Evolutionary conservation across 2,888 invertebrate species (phyloP).

Genomic region (Seladonia tumulorum): DNA sequence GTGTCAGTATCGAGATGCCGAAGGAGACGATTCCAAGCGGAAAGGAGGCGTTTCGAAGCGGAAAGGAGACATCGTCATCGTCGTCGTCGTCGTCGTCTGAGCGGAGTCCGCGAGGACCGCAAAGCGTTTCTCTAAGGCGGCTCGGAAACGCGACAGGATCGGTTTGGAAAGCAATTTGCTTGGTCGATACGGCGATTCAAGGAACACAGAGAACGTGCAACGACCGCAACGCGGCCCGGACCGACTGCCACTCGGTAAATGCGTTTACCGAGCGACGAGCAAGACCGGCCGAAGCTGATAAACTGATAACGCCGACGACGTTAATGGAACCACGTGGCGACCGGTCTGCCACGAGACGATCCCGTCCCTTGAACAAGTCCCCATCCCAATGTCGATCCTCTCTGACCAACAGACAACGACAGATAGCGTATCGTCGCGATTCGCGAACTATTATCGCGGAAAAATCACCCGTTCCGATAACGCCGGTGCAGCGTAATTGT

Average conservation of each 20-base stretch:
- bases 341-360: slow-evolving; percentile 1
- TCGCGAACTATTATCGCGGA: neutral
- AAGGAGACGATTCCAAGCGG: neutral
- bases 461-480: neutral
- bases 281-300: slow-evolving; percentile 44
- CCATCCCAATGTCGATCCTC: slow-evolving; percentile 3
- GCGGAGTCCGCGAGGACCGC: slow-evolving; percentile 1
- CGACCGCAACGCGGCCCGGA: slow-evolving; percentile 29
- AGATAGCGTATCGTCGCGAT: neutral
- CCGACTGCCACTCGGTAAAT: slow-evolving; percentile 40
- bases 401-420: neutral
- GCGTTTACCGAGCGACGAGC: slow-evolving; percentile 49
- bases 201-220: slow-evolving; percentile 26
- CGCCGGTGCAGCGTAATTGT: neutral
- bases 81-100: neutral
- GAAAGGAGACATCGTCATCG: neutral
- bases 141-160: slow-evolving; percentile 27
- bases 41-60: neutral
- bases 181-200: slow-evolving; percentile 6
- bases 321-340: slow-evolving; percentile 51
- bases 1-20: neutral
- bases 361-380: neutral
- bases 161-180: slow-evolving; percentile 42
- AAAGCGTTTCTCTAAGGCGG: slow-evolving; percentile 19
- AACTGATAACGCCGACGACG: slow-evolving; percentile 64